Evolutionary conservation across 2,113 vertebrate species (phyloP), one percentile per base, ranked within the genome.

Genomic region (Isichthys henryi): DNA sequence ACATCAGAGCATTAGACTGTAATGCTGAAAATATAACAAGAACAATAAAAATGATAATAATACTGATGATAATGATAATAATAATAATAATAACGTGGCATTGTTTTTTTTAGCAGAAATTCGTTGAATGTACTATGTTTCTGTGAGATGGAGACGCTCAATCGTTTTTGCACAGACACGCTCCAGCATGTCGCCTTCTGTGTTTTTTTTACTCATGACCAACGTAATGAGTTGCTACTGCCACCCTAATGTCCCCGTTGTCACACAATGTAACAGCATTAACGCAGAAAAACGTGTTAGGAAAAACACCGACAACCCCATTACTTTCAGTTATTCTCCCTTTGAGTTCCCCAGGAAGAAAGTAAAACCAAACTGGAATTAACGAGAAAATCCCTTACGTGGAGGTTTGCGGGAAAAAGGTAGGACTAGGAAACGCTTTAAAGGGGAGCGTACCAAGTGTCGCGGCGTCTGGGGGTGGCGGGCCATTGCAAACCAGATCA

Each of bases 371-470:
- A 19, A 27, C 23, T 27, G 27, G 19, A 39, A 56, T 19, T 35
- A 50, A 53, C 1, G n/a, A 87, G 5, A 31, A 77, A 43, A 82
- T 89, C 48, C 49, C 31, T 11, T 48, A 80, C 49, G 49, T 39
- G 21, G 8, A 23, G 27, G 74, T 39, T 45, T 87, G 23, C 52
- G 17, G 74, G 43, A 23, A 45, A 48, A 84, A 88, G 74, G 90
- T 85, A 84, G 80, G 87, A 91, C 53, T 4, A 85, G 86, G 86
- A 85, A 88, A 87, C 88, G 86, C 39, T 91, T 86, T 87, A 50
- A 86, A 58, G 11, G 46, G 92, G 92, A 93, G 35, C 83, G 88
- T 93, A 93, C 92, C 92, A 93, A 90, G 88, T 93, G 89, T 90
- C 35, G 49, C 21, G 66, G 52, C 31, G 89, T 70, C 88, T 82